phyloP scores from a whole-genome alignment of 2,797 vertebrate species.

The Parotocinclus haroldoi region DNA sequence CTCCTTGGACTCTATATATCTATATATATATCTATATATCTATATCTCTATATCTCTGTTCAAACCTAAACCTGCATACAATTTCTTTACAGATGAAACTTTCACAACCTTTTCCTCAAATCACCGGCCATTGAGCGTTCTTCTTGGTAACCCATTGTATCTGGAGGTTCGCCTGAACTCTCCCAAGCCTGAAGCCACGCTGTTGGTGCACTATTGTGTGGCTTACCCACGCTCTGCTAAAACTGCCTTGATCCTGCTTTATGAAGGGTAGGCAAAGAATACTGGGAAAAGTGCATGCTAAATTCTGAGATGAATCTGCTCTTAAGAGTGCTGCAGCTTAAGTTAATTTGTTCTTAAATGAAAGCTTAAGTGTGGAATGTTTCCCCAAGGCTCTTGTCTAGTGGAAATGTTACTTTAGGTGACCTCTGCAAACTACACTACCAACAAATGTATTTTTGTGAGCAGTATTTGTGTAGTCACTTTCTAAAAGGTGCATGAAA shows the following conservation, averaged over 20 bases:
- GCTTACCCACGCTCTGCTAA: constrained; percentile 68
- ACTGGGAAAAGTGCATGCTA: neutral
- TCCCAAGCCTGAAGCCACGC: constrained; percentile 47
- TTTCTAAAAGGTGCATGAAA: neutral
- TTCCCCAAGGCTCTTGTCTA: neutral
- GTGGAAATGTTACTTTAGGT: no score
- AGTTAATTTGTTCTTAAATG: no score
- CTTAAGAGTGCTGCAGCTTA: no score
- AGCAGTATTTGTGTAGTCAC: neutral
- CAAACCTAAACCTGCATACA: neutral
- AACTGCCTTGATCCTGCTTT: constrained; percentile 66
- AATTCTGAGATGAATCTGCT: neutral
- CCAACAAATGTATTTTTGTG: no score
- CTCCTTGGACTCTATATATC: neutral
- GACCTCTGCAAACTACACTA: no score
- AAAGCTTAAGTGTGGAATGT: no score
- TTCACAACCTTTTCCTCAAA: constrained; percentile 55
- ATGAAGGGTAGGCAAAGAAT: constrained; percentile 62
- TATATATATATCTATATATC: no score
- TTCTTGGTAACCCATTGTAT: constrained; percentile 64
- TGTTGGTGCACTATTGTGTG: constrained; percentile 72
- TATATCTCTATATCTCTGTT: no score
- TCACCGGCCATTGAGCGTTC: constrained; percentile 55
- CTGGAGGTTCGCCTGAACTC: constrained; percentile 61
- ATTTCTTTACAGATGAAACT: neutral